Conservation (phyloP, 2,797 vertebrate genomes). For the Euthynnus affinis region DNA sequence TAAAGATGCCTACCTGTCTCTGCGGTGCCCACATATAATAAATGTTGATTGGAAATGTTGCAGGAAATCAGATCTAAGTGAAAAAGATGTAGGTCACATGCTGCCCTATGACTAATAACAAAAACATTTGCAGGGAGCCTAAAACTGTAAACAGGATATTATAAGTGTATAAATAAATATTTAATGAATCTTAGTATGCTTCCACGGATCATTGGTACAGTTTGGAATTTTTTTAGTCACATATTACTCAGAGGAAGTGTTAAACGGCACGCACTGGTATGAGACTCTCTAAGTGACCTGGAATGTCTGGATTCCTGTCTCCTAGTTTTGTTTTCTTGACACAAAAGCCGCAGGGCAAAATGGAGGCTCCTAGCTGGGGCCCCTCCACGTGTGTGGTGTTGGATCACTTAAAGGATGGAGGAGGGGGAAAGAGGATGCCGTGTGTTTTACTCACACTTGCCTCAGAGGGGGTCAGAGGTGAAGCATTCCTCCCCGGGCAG, state of each 20-base stretch:
- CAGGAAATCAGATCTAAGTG: background rate
- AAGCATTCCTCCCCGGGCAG: conserved; percentile 59
- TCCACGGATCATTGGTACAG: background rate
- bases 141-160: background rate
- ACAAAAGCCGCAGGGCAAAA: conserved; percentile 75
- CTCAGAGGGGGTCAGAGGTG: conserved; percentile 75
- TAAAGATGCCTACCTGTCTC: background rate
- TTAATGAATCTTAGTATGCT: no score
- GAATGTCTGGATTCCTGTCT: conserved; percentile 71
- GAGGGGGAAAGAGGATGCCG: conserved; percentile 69
- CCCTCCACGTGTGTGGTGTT: conserved; percentile 80
- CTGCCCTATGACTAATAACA: background rate
- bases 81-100: background rate
- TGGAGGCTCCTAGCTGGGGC: conserved; percentile 65
- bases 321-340: conserved; percentile 66
- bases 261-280: background rate
- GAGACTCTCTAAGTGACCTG: conserved; percentile 50
- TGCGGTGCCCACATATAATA: background rate
- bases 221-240: conserved; percentile 1
- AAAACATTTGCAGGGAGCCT: background rate
- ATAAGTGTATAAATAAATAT: background rate
- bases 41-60: background rate
- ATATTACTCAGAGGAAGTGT: background rate
- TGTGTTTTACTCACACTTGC: conserved; percentile 74
- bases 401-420: conserved; percentile 75